A percentile compares a stretch with the other conserved stretches of the same genome.
phyloP scores from a whole-genome alignment of 2,797 vertebrate species.

The Alca torda region DNA sequence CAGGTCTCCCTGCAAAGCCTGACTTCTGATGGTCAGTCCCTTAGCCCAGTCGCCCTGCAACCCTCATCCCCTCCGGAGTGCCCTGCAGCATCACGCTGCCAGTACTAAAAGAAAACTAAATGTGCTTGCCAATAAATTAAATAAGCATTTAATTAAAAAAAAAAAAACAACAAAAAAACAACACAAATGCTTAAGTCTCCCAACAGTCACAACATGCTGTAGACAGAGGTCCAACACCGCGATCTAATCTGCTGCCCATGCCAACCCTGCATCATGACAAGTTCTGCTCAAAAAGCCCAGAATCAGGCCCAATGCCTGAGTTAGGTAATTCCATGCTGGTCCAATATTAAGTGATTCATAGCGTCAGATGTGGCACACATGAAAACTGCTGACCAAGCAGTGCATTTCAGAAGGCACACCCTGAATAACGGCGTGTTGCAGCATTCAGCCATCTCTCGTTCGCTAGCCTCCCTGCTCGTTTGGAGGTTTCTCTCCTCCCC shows the following conservation, averaged over 20 bases:
- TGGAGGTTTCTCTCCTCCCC: neutral
- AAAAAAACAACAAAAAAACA: no score
- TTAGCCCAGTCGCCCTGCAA: neutral
- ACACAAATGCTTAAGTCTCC: neutral
- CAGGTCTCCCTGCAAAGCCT: neutral
- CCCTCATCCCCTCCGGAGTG: neutral
- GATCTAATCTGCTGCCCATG: neutral
- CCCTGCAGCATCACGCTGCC: neutral
- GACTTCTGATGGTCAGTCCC: neutral
- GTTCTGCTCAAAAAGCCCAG: neutral
- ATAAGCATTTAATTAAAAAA: neutral
- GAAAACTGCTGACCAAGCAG: neutral
- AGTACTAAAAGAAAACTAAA: neutral
- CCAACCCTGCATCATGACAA: neutral
- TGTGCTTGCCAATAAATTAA: neutral
- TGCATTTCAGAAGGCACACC: neutral
- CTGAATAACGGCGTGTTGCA: neutral
- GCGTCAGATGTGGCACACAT: neutral
- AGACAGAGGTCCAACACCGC: neutral
- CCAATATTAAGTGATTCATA: neutral
- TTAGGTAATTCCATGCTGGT: neutral
- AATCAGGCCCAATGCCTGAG: neutral
- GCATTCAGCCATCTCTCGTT: neutral
- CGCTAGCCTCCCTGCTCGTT: neutral
- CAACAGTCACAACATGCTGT: neutral